Evolutionary conservation across 2,113 vertebrate genomes (phyloP), one percentile per base, ranked within the genome.

Genomic region (Tachysurus vachellii): DNA sequence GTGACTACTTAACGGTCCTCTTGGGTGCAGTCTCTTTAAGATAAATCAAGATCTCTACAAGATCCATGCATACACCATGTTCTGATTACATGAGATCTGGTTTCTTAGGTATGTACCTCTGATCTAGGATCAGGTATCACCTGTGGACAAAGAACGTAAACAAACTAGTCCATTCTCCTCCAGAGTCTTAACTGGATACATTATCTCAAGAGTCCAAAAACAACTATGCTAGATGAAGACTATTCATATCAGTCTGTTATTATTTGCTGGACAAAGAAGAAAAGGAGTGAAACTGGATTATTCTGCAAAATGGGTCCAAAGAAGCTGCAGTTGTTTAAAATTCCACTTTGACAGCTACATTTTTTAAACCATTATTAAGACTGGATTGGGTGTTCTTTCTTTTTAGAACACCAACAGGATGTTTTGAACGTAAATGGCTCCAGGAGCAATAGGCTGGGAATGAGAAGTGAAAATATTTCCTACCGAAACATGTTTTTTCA

Each of bases 331-430:
- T 64, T 62, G 42, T 56, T 54, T 31, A 28, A 57, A 17, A 75
- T 83, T 77, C 71, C 50, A 54, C 17, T 77, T 66, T 87, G 81
- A 87, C 62, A 62, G 80, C 66, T 59, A 64, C 86, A 75, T 66
- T 28, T 53, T 80, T 66, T 86, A 50, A 62, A 42, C 17, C 19
- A 53, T 66, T 80, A 75, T 64, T 64, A 76, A 81, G 28, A 44
- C 31, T 13, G 42, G 57, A 53, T 36, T 82, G 64, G 50, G 26
- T 70, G 23, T 53, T 75, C 42, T 50, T 80, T 70, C 61, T 70
- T 83, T 80, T 70, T 64, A 77, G 59, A 75, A 86, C 68, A 85
- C 70, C 82, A 91, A 89, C 87, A 84, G 82, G 87, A 91, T 88
- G 91, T 90, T 89, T 89, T 50, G 80, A 68, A 73, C 23, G 59